Base-by-base conservation (phyloP, 2,797 vertebrate genomes). In the Ceyx erithaca region DNA sequence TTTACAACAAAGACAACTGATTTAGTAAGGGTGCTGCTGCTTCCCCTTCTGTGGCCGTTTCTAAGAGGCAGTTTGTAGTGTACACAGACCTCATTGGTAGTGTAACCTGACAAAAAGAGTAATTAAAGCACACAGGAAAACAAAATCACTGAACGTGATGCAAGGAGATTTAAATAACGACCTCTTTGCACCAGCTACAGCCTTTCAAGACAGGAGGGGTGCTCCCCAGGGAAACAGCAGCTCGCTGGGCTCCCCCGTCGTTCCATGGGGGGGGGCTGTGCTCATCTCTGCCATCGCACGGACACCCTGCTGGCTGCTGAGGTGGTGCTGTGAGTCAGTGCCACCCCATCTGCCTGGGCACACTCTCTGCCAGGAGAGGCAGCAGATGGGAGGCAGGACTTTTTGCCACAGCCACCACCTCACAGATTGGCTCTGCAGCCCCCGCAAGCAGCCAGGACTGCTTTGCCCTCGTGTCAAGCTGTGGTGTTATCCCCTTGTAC, bases 91-190 rank as follows among this genome's bases (percentile, higher is more conserved):
- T 86, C 61, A 69, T 70, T 26, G 73, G 78, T 73, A 67, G 52
- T 9, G 72, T 80, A 85, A 86, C 83, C 80, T 64, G 77, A 75
- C 83, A 85, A 63, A 90, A 85, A 79, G 68, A 45, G 49, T 87
- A 79, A 85, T 90, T 85, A 88, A 85, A 72, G 46, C 2, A 1
- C 49, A 30, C n/a, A 22, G 6, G 22, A 35, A 75, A n/a, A 25
- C n/a, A 55, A 81, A 4, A 45, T 35, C 16, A 57, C 73, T 35
- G 82, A 81, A 45, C 51, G 45, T 46, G 67, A 64, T 61, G 85
- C 49, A 25, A 80, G 51, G 76, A 66, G 77, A 79, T 94, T 91
- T 92, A 82, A 93, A 90, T 94, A 90, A 94, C 26, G 10, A 79
- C 52, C 61, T 77, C 79, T 55, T 45, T 41, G 85, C 70, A 59